A percentile compares a stretch with the other conserved stretches of the same genome.
phyloP scores from a whole-genome alignment of 2,888 invertebrate species.

The Apocheima hispidaria region DNA sequence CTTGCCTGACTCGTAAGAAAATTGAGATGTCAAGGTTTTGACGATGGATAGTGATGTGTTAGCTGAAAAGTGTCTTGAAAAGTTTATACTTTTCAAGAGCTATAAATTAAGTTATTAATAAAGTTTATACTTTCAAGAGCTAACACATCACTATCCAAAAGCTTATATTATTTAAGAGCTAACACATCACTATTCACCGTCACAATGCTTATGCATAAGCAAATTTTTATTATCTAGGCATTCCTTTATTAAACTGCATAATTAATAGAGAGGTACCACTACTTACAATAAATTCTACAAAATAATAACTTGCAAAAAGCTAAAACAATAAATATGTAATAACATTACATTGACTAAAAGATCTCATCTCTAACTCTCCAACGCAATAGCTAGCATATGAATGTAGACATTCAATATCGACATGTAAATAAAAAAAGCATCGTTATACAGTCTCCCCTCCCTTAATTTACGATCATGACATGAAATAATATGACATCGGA shows the following conservation, averaged over 20 bases:
- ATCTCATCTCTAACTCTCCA: not conserved
- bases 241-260: too few relatives aligned
- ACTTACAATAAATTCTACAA: not conserved
- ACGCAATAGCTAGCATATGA: conserved; percentile 6
- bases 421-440: conserved; percentile 18
- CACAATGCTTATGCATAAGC: too few relatives aligned
- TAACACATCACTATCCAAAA: too few relatives aligned
- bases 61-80: too few relatives aligned
- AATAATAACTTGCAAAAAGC: not conserved
- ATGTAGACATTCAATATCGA: conserved; percentile 15
- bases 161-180: too few relatives aligned
- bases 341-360: not conserved
- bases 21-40: conserved; percentile 1
- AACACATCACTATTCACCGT: too few relatives aligned
- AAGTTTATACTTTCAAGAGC: too few relatives aligned
- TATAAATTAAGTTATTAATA: too few relatives aligned
- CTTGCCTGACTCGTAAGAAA: conserved; percentile 36
- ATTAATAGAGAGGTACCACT: too few relatives aligned
- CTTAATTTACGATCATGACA: conserved; percentile 33
- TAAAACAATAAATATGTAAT: not conserved
- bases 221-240: too few relatives aligned
- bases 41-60: not conserved
- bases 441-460: conserved; percentile 9
- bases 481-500: conserved; percentile 37
- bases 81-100: too few relatives aligned